Evolutionary conservation across 2,888 invertebrate genomes (phyloP).

Genomic region (Brassicogethes aeneus): DNA sequence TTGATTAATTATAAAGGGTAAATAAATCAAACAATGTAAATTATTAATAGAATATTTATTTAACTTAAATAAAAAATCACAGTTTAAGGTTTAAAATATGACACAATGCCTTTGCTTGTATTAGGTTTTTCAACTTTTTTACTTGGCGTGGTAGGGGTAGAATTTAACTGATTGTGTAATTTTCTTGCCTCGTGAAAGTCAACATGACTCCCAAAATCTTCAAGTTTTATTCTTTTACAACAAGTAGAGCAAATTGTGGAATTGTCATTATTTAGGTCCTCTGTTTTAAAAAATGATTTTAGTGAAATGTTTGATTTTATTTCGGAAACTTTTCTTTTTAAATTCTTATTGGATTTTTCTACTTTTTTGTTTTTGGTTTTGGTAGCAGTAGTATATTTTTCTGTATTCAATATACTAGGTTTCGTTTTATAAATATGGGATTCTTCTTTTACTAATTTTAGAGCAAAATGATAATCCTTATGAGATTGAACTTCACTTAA

Average conservation of each 20-base stretch:
- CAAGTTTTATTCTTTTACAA: constrained; percentile 46
- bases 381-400: constrained; percentile 2
- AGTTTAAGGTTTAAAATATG: too few species aligned
- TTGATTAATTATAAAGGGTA: too few species aligned
- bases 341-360: constrained; percentile 11
- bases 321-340: constrained; percentile 8
- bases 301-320: constrained; percentile 10
- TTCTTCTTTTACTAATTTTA: constrained; percentile 32
- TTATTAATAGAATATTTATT: too few species aligned
- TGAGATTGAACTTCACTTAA: constrained; percentile 61
- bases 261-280: constrained; percentile 14
- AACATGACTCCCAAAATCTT: constrained; percentile 56
- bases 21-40: too few species aligned
- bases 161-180: constrained; percentile 58
- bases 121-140: too few species aligned
- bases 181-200: constrained; percentile 82
- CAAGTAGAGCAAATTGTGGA: constrained; percentile 55
- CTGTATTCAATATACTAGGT: background rate
- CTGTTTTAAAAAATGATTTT: constrained; percentile 21
- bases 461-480: constrained; percentile 75
- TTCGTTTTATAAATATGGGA: constrained; percentile 21
- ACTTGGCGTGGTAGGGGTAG: too few species aligned
- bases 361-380: constrained; percentile 11
- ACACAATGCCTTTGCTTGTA: too few species aligned
- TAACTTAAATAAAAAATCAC: too few species aligned